phyloP scores from a whole-genome alignment of 2,888 invertebrate species.

The Eupithecia dodoneata region DNA sequence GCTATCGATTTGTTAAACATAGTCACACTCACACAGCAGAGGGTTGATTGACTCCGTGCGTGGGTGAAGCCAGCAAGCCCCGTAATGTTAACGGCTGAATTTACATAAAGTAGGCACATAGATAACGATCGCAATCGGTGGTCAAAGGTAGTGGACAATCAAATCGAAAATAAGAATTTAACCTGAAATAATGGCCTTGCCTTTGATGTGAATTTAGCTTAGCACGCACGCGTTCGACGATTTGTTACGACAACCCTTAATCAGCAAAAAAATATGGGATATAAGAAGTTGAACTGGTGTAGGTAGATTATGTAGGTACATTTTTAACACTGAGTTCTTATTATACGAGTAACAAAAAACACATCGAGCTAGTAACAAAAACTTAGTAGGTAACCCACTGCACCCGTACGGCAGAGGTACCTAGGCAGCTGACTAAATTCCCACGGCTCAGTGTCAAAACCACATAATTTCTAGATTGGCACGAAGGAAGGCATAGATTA shows the following conservation, averaged over 20 bases:
- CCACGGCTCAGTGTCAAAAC: conserved; percentile 3
- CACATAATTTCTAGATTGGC: neutral
- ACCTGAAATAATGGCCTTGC: conserved; percentile 5
- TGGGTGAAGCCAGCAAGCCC: conserved; percentile 45
- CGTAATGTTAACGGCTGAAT: conserved; percentile 50
- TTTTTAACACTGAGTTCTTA: neutral
- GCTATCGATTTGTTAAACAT: conserved; percentile 62
- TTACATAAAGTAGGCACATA: conserved; percentile 49
- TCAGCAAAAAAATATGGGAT: neutral
- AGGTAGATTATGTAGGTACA: neutral
- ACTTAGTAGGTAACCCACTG: neutral
- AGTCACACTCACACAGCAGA: conserved; percentile 49
- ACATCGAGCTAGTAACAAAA: neutral
- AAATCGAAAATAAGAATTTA: conserved; percentile 29
- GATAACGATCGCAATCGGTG: conserved; percentile 52
- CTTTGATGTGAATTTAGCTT: neutral
- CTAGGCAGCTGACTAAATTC: neutral
- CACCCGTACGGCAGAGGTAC: neutral
- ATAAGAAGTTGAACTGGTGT: neutral
- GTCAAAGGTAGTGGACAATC: conserved; percentile 40
- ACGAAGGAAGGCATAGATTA: neutral
- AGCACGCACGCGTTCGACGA: neutral
- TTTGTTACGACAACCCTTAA: neutral
- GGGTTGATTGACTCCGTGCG: conserved; percentile 62
- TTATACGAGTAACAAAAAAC: neutral